Percentiles rank a stretch among this genome's conserved stretches.
Evolutionary conservation across 2,113 vertebrate species (phyloP).

Genomic region (Colistium nudipinnis): DNA sequence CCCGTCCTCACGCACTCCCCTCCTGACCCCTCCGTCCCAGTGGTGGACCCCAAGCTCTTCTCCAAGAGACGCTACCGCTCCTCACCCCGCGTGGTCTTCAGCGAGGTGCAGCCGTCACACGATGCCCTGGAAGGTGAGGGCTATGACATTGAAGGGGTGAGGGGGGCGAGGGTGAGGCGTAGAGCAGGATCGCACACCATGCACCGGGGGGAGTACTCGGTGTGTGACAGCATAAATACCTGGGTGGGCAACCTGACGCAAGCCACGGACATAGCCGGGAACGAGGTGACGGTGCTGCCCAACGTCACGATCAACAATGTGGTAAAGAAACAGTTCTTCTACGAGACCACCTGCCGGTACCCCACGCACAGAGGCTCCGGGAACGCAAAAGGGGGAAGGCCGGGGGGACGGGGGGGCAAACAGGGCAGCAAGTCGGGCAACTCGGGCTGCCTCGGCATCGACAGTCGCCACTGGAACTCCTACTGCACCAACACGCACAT

Average conservation of each 20-base stretch:
- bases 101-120: slow-evolving; percentile 85
- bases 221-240: slow-evolving; percentile 93
- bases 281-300: slow-evolving; percentile 93
- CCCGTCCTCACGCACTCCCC: slow-evolving; percentile 27
- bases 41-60: slow-evolving; percentile 92
- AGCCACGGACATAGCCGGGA: slow-evolving; percentile 93
- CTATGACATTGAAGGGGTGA: slow-evolving; percentile 72
- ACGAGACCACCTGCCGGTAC: slow-evolving; percentile 92
- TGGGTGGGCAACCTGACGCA: slow-evolving; percentile 94
- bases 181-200: slow-evolving; percentile 79
- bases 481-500: slow-evolving; percentile 97
- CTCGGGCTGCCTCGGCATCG: slow-evolving; percentile 93
- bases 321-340: slow-evolving; percentile 95
- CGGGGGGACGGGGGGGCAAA: slow-evolving; percentile 51
- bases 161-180: slow-evolving; percentile 86
- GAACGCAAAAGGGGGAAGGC: slow-evolving; percentile 39
- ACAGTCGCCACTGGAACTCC: slow-evolving; percentile 97
- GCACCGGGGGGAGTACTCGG: slow-evolving; percentile 95
- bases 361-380: slow-evolving; percentile 84
- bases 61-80: slow-evolving; percentile 87
- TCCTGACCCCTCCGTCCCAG: slow-evolving; percentile 80
- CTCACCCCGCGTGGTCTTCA: slow-evolving; percentile 94
- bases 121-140: slow-evolving; percentile 66
- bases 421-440: slow-evolving; percentile 63
- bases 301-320: slow-evolving; percentile 93